Base-by-base conservation (phyloP, 2,797 vertebrate genomes). In the Hafferia zeledoni region DNA sequence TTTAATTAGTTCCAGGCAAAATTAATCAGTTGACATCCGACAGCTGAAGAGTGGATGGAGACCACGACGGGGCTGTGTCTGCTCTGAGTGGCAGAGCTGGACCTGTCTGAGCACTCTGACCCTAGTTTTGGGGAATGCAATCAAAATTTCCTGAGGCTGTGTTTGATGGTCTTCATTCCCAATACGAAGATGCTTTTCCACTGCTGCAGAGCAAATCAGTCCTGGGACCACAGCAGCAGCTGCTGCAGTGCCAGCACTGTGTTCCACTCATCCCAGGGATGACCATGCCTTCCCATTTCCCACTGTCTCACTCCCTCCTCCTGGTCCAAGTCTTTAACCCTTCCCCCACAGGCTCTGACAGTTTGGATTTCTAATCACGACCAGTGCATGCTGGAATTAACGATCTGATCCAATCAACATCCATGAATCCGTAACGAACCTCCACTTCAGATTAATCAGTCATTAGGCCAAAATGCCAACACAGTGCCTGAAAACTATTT, bases 11-110 rank as follows among this genome's bases (percentile, higher is more conserved):
- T 64, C 94, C 95, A 97, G 94, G 57, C 93, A 78, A 93, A 95
- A 94, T 95, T 89, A 95, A 96, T 96, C 91, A 90, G 76, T 93
- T 83, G 90, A 96, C 93, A 96, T 96, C 96, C 57, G 87, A 95
- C 93, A 93, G 83, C 91, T 94, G 96, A 94, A 59, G 46, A 90
- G 85, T 1, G 39, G 76, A 81, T 65, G 60, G 85, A 25, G 35
- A 68, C 63, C 0, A 1, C 79, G 75, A 47, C 17, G 27, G 46
- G 68, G 57, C 79, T 64, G 27, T 30, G 59, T 23, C 80, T 93
- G 35, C 77, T 75, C 80, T 1, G 6, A 53, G 46, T 24, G 3
- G 68, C 52, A 74, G 87, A 0, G 1, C 65, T 6, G 76, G 81
- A n/a, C 68, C 56, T 0, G 0, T 52, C 43, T 1, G 3, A 87